phyloP scores from a whole-genome alignment of 1,140 invertebrate genomes.

The Lepidurus couesii region DNA sequence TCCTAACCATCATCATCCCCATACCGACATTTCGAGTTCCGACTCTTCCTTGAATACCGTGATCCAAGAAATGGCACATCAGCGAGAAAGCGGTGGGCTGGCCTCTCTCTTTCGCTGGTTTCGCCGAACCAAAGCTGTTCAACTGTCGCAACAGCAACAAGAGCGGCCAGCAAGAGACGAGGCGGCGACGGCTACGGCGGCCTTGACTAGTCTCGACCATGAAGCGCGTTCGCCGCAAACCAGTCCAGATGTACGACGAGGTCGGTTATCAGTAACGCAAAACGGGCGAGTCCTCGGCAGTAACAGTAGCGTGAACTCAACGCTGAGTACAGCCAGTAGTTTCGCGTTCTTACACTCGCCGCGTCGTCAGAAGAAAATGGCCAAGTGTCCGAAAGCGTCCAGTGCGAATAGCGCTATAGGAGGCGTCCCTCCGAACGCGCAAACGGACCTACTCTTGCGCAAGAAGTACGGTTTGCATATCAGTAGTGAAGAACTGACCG shows the following conservation, averaged over 20 bases:
- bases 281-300: constrained; percentile 2
- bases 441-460: constrained; percentile 51
- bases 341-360: constrained; percentile 60
- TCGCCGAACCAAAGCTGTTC: not conserved
- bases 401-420: constrained; percentile 39
- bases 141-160: not conserved
- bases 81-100: not conserved
- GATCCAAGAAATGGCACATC: not conserved
- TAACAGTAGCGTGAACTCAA: constrained; percentile 51
- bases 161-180: not conserved
- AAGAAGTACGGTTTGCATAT: constrained; percentile 58
- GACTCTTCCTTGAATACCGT: not conserved
- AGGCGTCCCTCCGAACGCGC: constrained; percentile 52
- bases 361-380: constrained; percentile 41
- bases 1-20: not conserved
- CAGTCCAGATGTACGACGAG: not conserved
- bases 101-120: not conserved
- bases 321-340: constrained; percentile 61
- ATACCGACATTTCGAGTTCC: constrained; percentile 6
- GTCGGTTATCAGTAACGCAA: not conserved
- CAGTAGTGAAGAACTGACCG: constrained; percentile 44
- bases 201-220: not conserved
- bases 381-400: constrained; percentile 38
- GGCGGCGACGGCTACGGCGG: not conserved
- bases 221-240: not conserved